Conservation (phyloP, 2,113 vertebrate species). For the Phalacrocorax carbo region DNA sequence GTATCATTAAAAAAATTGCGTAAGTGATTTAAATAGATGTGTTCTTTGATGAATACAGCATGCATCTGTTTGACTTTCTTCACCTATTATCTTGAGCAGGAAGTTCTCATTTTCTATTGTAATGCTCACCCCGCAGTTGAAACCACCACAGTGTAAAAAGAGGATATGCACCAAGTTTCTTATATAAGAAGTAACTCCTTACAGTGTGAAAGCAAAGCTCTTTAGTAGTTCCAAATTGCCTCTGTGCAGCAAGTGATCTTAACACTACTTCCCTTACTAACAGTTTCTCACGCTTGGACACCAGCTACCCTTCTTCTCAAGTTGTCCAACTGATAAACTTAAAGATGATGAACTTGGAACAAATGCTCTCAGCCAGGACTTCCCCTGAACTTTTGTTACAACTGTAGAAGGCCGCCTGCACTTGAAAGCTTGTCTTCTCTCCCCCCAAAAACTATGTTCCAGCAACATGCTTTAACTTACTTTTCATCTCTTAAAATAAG, state of each 20-base stretch:
- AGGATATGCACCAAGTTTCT: not conserved
- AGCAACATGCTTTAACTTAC: not conserved
- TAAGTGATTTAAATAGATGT: conserved; percentile 64
- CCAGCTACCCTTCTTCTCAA: not conserved
- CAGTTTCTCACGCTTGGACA: not conserved
- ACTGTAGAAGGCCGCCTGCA: not conserved
- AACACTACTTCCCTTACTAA: not conserved
- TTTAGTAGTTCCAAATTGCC: not conserved
- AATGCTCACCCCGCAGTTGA: not conserved
- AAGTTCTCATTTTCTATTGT: conserved; percentile 12
- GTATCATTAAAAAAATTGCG: conserved; percentile 22
- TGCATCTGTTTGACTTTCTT: conserved; percentile 40
- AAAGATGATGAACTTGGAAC: not conserved
- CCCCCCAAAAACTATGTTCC: not conserved
- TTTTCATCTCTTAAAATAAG: not conserved
- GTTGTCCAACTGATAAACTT: not conserved
- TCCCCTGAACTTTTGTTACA: not conserved
- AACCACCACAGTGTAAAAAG: not conserved
- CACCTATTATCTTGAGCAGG: not conserved
- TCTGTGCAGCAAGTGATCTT: not conserved
- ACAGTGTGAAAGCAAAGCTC: not conserved
- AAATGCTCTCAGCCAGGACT: not conserved
- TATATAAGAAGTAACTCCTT: not conserved
- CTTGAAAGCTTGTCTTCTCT: not conserved
- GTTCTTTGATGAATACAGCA: conserved; percentile 46